Evolutionary conservation across 2,113 vertebrate species (phyloP).

Genomic region (Zosterops hypoxanthus): DNA sequence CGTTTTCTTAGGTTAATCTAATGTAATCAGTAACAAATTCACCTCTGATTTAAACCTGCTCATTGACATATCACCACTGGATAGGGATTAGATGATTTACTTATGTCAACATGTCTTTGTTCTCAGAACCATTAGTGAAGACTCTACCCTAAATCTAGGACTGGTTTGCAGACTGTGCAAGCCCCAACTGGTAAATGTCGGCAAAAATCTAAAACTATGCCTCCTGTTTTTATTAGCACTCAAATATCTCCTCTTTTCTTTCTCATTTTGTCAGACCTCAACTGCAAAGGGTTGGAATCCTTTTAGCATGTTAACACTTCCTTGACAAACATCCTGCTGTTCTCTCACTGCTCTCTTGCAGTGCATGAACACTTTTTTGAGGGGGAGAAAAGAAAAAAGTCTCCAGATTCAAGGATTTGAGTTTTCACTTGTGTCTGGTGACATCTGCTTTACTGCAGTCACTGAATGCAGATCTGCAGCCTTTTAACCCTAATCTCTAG

Average conservation of each 20-base stretch:
- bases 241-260: background rate
- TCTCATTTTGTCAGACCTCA: background rate
- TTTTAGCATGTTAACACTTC: conserved; percentile 21
- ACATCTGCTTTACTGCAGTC: background rate
- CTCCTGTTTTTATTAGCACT: background rate
- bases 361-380: background rate
- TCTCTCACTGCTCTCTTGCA: background rate
- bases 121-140: background rate
- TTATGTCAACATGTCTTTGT: background rate
- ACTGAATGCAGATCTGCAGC: background rate
- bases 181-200: background rate
- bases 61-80: background rate
- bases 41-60: background rate
- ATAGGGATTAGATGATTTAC: background rate
- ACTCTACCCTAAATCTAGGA: background rate
- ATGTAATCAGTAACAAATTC: background rate
- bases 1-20: background rate
- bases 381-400: background rate
- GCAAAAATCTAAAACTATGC: background rate
- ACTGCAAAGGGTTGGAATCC: background rate
- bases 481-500: conserved; percentile 16
- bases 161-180: background rate
- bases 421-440: background rate
- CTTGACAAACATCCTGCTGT: conserved; percentile 27
- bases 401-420: background rate